These are phyloP conservation scores for Monodelphis domestica DNA, from an alignment of 2,797 vertebrate species.

Conservation along the genomic window DNA sequence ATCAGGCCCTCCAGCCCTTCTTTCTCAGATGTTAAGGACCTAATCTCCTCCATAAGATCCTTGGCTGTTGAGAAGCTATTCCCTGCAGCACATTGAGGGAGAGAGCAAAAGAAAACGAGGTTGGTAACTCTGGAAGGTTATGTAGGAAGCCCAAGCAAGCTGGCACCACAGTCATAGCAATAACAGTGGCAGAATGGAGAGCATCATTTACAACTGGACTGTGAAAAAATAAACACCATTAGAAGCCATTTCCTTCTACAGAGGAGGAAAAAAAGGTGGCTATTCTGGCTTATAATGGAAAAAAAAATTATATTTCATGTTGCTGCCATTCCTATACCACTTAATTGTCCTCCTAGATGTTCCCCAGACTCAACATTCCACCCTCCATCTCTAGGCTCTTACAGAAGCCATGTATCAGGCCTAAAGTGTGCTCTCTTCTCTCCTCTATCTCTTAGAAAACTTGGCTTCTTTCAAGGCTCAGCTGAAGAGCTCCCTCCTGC, in stretches of 20 bases:
- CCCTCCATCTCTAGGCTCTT: neutral
- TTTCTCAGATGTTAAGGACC: constrained; percentile 87
- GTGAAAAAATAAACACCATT: neutral
- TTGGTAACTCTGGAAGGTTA: constrained; percentile 42
- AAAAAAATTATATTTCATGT: neutral
- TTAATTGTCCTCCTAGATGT: neutral
- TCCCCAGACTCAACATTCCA: neutral
- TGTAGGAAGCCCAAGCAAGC: neutral
- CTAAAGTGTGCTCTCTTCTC: neutral
- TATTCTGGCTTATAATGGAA: neutral
- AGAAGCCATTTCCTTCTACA: neutral
- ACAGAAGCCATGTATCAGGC: neutral
- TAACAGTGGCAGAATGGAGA: neutral
- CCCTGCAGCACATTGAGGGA: constrained; percentile 82
- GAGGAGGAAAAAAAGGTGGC: neutral
- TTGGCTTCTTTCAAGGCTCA: neutral
- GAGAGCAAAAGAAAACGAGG: constrained; percentile 61
- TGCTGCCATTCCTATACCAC: neutral
- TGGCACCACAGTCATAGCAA: neutral
- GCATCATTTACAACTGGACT: neutral
- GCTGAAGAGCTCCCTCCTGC: neutral
- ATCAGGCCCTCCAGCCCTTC: constrained; percentile 89
- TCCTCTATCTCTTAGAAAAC: neutral
- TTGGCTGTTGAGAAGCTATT: constrained; percentile 91
- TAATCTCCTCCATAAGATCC: constrained; percentile 91